Evolutionary conservation across 2,888 invertebrate species (phyloP).

Genomic region (Lithosia quadra): DNA sequence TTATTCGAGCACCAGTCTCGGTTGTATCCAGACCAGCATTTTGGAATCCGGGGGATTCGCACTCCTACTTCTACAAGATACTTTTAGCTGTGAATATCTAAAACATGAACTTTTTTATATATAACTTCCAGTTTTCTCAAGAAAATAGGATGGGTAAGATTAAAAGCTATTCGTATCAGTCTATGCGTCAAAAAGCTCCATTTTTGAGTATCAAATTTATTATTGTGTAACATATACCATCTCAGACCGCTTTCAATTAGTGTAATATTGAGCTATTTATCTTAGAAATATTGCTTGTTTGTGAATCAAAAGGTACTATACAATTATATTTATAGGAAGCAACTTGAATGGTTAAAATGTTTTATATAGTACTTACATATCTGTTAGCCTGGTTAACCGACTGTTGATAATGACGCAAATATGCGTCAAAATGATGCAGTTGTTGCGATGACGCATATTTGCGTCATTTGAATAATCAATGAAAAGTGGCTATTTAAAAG

Average conservation of each 20-base stretch:
- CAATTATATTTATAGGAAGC: background rate
- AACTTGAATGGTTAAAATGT: background rate
- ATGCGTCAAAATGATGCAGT: too few species aligned
- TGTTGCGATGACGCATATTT: too few species aligned
- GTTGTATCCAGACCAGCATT: too few species aligned
- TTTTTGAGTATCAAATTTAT: slow-evolving; percentile 52
- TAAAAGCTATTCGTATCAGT: slow-evolving; percentile 27
- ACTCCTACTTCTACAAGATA: too few species aligned
- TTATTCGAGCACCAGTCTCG: too few species aligned
- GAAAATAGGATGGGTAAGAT: background rate
- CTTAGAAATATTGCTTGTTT: slow-evolving; percentile 36
- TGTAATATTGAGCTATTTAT: slow-evolving; percentile 59
- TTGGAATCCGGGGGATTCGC: too few species aligned
- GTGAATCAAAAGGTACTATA: background rate
- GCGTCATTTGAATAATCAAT: too few species aligned
- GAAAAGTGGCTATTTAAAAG: background rate
- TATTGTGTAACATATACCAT: slow-evolving; percentile 45
- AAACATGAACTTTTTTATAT: too few species aligned
- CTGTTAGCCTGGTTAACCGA: background rate
- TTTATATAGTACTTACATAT: background rate
- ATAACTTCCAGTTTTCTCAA: too few species aligned
- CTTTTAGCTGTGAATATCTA: too few species aligned
- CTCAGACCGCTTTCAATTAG: slow-evolving; percentile 59
- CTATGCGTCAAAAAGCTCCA: slow-evolving; percentile 46
- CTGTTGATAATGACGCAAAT: too few species aligned